phyloP scores from a whole-genome alignment of 2,888 invertebrate genomes.

The Himalopsyche japonica region DNA sequence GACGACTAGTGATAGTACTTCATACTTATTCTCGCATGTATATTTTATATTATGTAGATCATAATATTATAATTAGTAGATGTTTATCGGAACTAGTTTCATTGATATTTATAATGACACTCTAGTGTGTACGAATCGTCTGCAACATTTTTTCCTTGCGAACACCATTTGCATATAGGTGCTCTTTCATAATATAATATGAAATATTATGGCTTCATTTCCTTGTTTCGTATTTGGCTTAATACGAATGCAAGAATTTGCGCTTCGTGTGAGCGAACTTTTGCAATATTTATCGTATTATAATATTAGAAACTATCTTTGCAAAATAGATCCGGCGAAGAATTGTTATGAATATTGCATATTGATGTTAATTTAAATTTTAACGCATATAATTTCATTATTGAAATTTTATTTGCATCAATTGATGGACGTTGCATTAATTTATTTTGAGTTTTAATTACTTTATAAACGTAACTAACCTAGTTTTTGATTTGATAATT shows the following conservation, averaged over 20 bases:
- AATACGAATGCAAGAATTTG: neutral
- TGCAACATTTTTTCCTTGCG: neutral
- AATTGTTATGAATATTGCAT: neutral
- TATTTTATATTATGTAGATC: conserved; percentile 16
- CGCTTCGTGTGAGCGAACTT: neutral
- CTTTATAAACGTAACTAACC: neutral
- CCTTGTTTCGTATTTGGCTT: neutral
- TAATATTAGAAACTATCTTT: neutral
- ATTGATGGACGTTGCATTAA: neutral
- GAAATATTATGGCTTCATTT: neutral
- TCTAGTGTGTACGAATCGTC: neutral
- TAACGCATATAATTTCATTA: neutral
- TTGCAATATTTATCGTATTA: neutral
- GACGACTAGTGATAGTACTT: neutral
- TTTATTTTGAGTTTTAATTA: neutral
- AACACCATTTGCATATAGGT: conserved; percentile 15
- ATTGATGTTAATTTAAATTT: neutral
- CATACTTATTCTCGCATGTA: conserved; percentile 22
- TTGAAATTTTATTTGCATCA: neutral
- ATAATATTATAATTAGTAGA: conserved; percentile 35
- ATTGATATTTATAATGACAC: conserved; percentile 28
- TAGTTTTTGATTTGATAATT: neutral
- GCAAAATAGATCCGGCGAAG: neutral
- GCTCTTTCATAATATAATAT: conserved; percentile 2
- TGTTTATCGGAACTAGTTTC: conserved; percentile 29